Conservation (phyloP, 2,113 vertebrate species). For the Motacilla tschutschensis region DNA sequence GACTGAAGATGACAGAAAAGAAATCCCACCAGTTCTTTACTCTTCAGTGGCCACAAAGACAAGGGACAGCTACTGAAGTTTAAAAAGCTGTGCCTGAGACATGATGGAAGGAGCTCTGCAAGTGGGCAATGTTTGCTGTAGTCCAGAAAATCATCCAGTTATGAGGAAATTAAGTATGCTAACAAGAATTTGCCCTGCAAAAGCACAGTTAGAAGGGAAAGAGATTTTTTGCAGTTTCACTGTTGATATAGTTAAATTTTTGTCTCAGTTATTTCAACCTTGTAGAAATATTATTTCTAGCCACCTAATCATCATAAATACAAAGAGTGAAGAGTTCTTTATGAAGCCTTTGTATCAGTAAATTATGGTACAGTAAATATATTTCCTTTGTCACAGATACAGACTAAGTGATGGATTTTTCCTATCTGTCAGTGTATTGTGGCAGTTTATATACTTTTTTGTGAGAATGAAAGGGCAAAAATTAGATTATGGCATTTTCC, state of each 20-base stretch:
- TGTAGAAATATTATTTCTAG: neutral
- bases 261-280: accelerated
- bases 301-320: neutral
- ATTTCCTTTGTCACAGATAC: neutral
- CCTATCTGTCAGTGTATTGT: neutral
- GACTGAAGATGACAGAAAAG: neutral
- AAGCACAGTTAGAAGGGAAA: neutral
- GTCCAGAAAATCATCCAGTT: neutral
- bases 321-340: neutral
- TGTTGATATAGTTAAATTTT: neutral
- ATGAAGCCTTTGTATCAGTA: neutral
- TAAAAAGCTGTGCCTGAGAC: neutral
- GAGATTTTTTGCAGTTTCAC: neutral
- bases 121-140: neutral
- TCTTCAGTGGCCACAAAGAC: neutral
- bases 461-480: neutral
- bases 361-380: neutral
- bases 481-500: neutral
- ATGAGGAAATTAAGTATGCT: neutral
- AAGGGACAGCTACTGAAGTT: neutral
- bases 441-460: accelerated
- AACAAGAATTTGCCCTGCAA: neutral
- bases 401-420: neutral
- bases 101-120: neutral
- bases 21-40: neutral